A percentile compares a stretch with the other conserved stretches of the same genome.
Conservation (phyloP, 2,888 invertebrate species). For the Megamerina dolium region DNA sequence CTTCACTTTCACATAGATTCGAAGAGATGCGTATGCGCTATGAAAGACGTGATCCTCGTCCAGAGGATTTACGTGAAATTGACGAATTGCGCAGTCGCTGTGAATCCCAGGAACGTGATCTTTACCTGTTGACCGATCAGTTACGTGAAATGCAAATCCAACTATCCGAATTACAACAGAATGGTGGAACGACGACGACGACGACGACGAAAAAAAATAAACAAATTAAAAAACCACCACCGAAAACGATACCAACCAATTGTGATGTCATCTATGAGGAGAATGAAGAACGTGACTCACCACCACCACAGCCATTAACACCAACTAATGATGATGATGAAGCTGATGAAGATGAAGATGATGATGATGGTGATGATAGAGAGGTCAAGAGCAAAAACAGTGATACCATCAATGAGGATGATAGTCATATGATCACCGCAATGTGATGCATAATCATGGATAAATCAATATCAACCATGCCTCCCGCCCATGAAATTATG, state of each 20-base stretch:
- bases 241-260: conserved; percentile 45
- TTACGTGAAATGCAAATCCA: conserved; percentile 56
- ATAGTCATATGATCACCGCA: conserved; percentile 38
- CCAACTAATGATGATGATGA: not conserved
- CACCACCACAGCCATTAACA: conserved; percentile 25
- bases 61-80: conserved; percentile 55
- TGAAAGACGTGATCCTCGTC: conserved; percentile 54
- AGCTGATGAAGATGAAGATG: conserved; percentile 13
- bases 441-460: no score
- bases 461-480: no score
- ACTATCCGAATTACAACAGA: conserved; percentile 37
- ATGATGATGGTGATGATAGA: conserved; percentile 18
- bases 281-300: conserved; percentile 43
- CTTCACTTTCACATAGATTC: conserved; percentile 50
- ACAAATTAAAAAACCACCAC: conserved; percentile 41
- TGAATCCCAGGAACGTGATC: conserved; percentile 55
- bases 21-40: conserved; percentile 57
- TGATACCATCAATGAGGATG: conserved; percentile 31
- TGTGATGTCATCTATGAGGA: conserved; percentile 50
- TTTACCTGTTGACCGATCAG: conserved; percentile 55
- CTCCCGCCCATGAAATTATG: no score
- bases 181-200: conserved; percentile 37
- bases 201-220: conserved; percentile 35
- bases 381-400: conserved; percentile 25
- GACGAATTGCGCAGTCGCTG: conserved; percentile 54